These are phyloP conservation scores for Lophius piscatorius DNA, from an alignment of 2,113 vertebrate species.

Conservation along the genomic window DNA sequence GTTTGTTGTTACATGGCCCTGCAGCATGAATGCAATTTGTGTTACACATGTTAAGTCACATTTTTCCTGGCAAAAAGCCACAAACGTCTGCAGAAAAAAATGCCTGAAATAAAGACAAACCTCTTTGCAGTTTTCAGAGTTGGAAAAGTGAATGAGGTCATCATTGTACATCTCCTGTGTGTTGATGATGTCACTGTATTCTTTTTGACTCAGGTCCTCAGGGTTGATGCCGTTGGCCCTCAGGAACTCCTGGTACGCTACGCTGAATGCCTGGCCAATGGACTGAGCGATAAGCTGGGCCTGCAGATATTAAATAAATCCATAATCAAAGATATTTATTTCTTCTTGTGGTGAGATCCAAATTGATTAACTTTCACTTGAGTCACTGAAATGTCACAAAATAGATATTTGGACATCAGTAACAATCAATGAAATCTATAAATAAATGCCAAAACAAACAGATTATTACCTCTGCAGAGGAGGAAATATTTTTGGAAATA, in stretches of 20 bases:
- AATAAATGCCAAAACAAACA: no score
- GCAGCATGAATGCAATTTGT: constrained; percentile 20
- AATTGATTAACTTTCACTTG: no score
- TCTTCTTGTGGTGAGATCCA: background rate
- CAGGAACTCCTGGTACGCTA: constrained; percentile 98
- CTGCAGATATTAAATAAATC: constrained; percentile 66
- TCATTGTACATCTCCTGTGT: constrained; percentile 99
- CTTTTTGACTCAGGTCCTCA: constrained; percentile 98
- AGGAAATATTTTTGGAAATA: no score
- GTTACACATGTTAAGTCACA: constrained; percentile 7
- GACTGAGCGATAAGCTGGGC: constrained; percentile 99
- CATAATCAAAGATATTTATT: background rate
- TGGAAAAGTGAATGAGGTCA: constrained; percentile 98
- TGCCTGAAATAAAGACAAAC: constrained; percentile 61
- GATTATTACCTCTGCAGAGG: no score
- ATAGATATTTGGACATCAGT: no score
- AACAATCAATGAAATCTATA: no score
- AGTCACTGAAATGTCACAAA: no score
- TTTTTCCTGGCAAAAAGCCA: background rate
- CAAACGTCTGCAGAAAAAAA: background rate
- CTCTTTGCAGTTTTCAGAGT: constrained; percentile 99
- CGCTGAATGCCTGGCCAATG: constrained; percentile 98
- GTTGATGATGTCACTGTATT: constrained; percentile 99
- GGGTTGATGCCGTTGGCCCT: constrained; percentile 98
- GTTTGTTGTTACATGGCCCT: constrained; percentile 29